Conservation (phyloP, 2,113 vertebrate genomes). For the Cathartes aura region DNA sequence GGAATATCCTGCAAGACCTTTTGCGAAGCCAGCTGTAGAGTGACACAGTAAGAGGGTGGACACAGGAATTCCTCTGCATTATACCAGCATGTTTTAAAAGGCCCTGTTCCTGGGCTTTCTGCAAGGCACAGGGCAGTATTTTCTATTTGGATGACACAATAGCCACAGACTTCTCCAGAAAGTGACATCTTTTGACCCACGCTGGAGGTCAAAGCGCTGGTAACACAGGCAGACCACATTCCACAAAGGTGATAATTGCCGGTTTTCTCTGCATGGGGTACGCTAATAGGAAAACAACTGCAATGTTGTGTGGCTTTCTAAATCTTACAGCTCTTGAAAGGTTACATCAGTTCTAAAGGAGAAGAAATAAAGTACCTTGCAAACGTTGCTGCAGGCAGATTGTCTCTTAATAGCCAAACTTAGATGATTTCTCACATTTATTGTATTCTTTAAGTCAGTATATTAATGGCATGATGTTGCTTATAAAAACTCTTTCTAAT, state of each 20-base stretch:
- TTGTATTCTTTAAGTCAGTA: background rate
- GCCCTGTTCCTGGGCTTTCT: background rate
- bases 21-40: background rate
- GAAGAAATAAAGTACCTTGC: background rate
- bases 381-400: background rate
- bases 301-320: background rate
- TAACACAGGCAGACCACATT: constrained; percentile 82
- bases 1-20: background rate
- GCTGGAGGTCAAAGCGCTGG: constrained; percentile 82
- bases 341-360: constrained; percentile 46
- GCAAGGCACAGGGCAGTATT: background rate
- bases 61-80: background rate
- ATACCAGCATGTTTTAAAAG: background rate
- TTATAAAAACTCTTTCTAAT: constrained; percentile 10
- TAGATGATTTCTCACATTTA: background rate
- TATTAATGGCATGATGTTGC: background rate
- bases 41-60: background rate
- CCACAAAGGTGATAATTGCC: constrained; percentile 86
- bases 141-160: background rate
- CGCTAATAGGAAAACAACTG: constrained; percentile 77
- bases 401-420: background rate
- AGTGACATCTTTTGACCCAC: constrained; percentile 73
- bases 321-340: constrained; percentile 69
- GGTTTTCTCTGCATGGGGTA: constrained; percentile 79
- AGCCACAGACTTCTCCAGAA: constrained; percentile 35